A percentile compares a stretch with the other conserved stretches of the same genome.
Conservation (phyloP, 2,113 vertebrate genomes). For the Periophthalmodon schlosseri region DNA sequence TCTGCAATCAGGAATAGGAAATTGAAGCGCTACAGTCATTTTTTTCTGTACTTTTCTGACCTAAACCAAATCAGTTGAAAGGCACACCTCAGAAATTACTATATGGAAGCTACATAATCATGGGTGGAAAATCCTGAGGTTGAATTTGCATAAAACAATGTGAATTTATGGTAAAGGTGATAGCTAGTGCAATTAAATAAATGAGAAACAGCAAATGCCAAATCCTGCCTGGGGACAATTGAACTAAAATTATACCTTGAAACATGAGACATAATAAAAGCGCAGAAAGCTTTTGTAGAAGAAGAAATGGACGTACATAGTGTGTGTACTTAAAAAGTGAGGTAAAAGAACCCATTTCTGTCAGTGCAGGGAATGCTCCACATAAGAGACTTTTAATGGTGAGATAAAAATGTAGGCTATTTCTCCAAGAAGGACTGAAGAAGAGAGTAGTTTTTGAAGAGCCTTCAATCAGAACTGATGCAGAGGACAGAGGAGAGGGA, state of each 20-base stretch:
- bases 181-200: background rate
- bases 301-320: background rate
- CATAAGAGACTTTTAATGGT: constrained; percentile 14
- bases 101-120: background rate
- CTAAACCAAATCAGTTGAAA: background rate
- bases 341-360: too few species aligned
- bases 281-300: background rate
- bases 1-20: background rate
- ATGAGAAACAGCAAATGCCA: background rate
- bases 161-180: background rate
- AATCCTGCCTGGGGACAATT: background rate
- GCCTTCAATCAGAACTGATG: constrained; percentile 51
- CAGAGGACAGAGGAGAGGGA: constrained; percentile 4
- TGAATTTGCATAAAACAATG: background rate
- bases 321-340: background rate
- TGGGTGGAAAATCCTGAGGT: background rate
- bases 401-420: constrained; percentile 20
- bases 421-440: constrained; percentile 9
- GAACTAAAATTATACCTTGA: constrained; percentile 1
- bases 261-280: background rate
- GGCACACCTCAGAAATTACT: background rate
- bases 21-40: background rate
- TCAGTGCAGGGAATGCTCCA: constrained; percentile 21
- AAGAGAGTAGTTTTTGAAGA: constrained; percentile 21
- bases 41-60: background rate